These are phyloP conservation scores for Iselma pallidipennis DNA, from an alignment of 2,888 invertebrate species.

Conservation along the genomic window DNA sequence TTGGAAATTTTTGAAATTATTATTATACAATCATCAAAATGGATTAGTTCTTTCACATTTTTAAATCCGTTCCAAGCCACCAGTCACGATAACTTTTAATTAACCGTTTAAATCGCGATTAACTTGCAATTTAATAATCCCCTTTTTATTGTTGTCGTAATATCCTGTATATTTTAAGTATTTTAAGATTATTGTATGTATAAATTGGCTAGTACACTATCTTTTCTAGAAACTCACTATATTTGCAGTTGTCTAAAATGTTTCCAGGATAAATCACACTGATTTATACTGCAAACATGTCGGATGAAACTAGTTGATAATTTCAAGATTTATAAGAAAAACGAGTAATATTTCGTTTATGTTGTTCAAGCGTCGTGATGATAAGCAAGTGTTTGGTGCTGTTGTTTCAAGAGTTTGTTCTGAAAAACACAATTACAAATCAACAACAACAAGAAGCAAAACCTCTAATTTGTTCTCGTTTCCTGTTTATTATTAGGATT, in stretches of 20 bases:
- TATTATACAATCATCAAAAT: too few relatives aligned
- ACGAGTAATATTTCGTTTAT: constrained; percentile 12
- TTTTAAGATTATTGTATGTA: too few relatives aligned
- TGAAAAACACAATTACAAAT: background rate
- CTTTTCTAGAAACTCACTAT: background rate
- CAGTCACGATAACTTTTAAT: too few relatives aligned
- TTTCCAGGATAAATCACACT: background rate
- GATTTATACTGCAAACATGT: constrained; percentile 1
- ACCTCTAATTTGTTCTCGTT: background rate
- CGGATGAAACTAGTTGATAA: constrained; percentile 19
- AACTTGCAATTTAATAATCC: too few relatives aligned
- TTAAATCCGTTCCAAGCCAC: too few relatives aligned
- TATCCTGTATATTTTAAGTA: too few relatives aligned
- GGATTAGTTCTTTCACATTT: too few relatives aligned
- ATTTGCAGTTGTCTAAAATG: background rate
- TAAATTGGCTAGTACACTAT: too few relatives aligned
- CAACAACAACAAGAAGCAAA: background rate
- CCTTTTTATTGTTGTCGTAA: too few relatives aligned
- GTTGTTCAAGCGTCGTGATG: background rate
- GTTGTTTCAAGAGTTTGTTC: background rate
- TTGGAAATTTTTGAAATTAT: too few relatives aligned
- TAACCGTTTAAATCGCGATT: too few relatives aligned
- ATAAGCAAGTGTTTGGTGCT: background rate
- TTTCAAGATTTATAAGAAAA: constrained; percentile 9
- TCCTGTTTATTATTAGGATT: background rate